Conservation (phyloP, 2,797 vertebrate species). For the Salarias fasciatus region DNA sequence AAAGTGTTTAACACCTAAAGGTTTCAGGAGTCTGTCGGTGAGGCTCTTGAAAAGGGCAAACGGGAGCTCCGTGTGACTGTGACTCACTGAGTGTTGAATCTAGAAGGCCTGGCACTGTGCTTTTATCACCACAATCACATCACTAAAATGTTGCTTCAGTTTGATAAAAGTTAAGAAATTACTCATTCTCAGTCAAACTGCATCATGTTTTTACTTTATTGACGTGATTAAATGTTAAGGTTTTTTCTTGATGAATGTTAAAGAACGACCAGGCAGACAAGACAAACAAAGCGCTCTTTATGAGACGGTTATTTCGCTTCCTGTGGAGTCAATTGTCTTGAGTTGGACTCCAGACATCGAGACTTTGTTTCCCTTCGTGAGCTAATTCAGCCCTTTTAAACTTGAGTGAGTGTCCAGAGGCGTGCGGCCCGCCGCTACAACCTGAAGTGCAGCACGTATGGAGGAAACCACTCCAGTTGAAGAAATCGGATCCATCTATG, state of each 20-base stretch:
- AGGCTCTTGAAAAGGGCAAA: constrained; percentile 26
- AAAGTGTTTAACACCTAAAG: constrained; percentile 23
- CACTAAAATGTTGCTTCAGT: too few species aligned
- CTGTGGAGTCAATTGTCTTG: constrained; percentile 61
- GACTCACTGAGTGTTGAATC: too few species aligned
- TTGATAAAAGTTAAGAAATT: too few species aligned
- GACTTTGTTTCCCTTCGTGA: constrained; percentile 40
- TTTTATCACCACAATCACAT: too few species aligned
- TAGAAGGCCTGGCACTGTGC: too few species aligned
- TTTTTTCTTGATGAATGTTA: not conserved
- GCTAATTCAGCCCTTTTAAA: constrained; percentile 53
- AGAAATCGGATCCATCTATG: constrained; percentile 85
- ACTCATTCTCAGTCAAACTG: too few species aligned
- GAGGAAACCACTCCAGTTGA: constrained; percentile 79
- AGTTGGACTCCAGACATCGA: constrained; percentile 44
- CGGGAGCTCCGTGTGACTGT: not conserved
- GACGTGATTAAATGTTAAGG: too few species aligned
- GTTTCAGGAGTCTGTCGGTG: constrained; percentile 7
- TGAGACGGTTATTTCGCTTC: constrained; percentile 66
- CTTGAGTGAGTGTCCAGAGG: constrained; percentile 38
- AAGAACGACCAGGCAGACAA: constrained; percentile 27
- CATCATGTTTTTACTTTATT: too few species aligned
- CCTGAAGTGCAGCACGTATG: constrained; percentile 83
- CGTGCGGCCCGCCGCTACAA: constrained; percentile 45
- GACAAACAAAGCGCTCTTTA: constrained; percentile 54